Evolutionary conservation across 2,888 invertebrate species (phyloP).

Genomic region (Trachelus stipa): DNA sequence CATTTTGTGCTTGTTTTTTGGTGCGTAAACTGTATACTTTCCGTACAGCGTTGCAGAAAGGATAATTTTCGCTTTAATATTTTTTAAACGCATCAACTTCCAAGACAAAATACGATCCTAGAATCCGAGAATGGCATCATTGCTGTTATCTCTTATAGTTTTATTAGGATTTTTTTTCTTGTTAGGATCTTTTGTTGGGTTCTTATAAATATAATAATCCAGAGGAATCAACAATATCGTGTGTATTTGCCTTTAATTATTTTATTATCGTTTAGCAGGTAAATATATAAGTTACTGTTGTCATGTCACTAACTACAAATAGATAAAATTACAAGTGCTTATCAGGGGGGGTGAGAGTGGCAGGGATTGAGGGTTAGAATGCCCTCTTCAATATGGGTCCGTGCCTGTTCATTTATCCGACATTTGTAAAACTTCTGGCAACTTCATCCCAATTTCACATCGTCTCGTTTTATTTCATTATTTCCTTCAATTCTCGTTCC

Average conservation of each 20-base stretch:
- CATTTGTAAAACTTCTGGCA: neutral
- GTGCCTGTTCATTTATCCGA: neutral
- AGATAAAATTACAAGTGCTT: constrained; percentile 59
- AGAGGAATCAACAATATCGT: neutral
- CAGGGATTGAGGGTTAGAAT: neutral
- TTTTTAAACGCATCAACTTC: neutral
- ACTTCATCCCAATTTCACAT: neutral
- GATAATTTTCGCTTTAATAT: neutral
- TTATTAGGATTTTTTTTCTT: neutral
- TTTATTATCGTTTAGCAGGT: constrained; percentile 57
- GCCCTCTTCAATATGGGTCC: neutral
- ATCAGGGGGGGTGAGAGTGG: constrained; percentile 24
- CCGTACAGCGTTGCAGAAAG: neutral
- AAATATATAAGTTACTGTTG: constrained; percentile 60
- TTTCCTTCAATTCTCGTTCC: neutral
- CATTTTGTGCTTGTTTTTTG: too few relatives aligned
- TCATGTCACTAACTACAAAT: constrained; percentile 60
- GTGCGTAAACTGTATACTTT: too few relatives aligned
- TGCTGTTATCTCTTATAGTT: neutral
- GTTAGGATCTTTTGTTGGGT: neutral
- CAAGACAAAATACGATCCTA: neutral
- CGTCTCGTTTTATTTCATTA: neutral
- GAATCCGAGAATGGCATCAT: neutral
- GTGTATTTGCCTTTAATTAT: constrained; percentile 45
- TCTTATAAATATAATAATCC: neutral